Conservation (phyloP, 2,797 vertebrate genomes). For the Graptemys geographica region DNA sequence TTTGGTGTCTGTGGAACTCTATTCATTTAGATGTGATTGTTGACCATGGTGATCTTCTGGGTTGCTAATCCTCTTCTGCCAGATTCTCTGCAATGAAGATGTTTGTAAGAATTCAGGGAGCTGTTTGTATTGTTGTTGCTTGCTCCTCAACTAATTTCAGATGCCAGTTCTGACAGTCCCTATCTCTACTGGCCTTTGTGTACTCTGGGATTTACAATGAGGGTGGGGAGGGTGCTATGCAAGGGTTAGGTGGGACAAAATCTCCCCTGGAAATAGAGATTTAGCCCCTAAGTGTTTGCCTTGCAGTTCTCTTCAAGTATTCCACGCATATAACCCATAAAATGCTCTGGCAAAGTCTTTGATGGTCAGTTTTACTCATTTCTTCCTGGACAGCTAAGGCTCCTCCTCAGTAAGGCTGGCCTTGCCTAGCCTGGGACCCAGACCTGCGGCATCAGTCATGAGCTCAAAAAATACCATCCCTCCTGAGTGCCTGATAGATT, state of each 20-base stretch:
- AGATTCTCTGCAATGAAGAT: background rate
- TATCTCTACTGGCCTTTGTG: background rate
- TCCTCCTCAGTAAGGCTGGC: background rate
- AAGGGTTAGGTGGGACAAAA: background rate
- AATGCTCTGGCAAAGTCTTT: background rate
- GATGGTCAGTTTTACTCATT: background rate
- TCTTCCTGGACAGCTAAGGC: background rate
- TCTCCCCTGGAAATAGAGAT: rapidly evolving
- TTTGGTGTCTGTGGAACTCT: background rate
- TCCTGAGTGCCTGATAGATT: background rate
- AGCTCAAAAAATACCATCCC: background rate
- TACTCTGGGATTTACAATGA: background rate
- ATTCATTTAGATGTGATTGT: background rate
- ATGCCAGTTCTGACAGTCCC: background rate
- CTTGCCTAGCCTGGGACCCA: background rate
- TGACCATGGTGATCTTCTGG: background rate
- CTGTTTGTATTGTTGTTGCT: background rate
- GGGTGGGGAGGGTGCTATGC: background rate
- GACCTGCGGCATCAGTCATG: background rate
- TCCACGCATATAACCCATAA: background rate
- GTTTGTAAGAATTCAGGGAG: background rate
- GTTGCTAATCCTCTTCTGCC: background rate
- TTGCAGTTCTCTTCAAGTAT: background rate
- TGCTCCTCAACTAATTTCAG: background rate
- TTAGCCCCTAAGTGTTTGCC: background rate